phyloP scores from a whole-genome alignment of 2,113 vertebrate genomes.

The Pao palembangensis region DNA sequence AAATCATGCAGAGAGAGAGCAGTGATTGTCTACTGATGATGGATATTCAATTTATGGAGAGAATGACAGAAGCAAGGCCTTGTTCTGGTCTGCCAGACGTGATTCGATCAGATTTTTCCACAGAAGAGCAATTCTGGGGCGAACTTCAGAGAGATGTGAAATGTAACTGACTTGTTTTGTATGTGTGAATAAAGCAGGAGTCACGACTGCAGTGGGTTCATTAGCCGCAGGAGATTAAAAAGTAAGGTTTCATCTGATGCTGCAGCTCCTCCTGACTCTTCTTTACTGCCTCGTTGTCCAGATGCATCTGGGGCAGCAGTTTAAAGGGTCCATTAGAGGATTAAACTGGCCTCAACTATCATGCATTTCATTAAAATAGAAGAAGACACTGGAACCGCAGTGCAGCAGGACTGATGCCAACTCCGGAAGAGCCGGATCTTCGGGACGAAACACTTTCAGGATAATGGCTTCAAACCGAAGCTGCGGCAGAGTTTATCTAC shows the following conservation, averaged over 20 bases:
- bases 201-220: background rate
- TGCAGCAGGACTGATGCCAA: conserved; percentile 21
- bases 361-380: conserved; percentile 22
- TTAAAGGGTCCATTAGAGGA: conserved; percentile 60
- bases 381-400: conserved; percentile 13
- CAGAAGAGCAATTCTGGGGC: background rate
- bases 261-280: conserved; percentile 19
- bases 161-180: no score
- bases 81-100: background rate
- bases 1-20: conserved; percentile 18
- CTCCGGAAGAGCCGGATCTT: background rate
- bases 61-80: no score
- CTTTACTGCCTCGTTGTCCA: conserved; percentile 18
- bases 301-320: conserved; percentile 28
- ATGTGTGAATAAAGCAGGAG: no score
- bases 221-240: no score
- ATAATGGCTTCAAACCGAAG: background rate
- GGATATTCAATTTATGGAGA: background rate
- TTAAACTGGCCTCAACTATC: conserved; percentile 33
- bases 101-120: background rate
- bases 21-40: background rate
- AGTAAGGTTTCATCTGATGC: background rate
- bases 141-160: no score
- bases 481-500: no score
- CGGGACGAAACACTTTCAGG: background rate